These are phyloP conservation scores for Sphecodes monilicornis DNA, from an alignment of 2,888 invertebrate genomes.

Conservation along the genomic window DNA sequence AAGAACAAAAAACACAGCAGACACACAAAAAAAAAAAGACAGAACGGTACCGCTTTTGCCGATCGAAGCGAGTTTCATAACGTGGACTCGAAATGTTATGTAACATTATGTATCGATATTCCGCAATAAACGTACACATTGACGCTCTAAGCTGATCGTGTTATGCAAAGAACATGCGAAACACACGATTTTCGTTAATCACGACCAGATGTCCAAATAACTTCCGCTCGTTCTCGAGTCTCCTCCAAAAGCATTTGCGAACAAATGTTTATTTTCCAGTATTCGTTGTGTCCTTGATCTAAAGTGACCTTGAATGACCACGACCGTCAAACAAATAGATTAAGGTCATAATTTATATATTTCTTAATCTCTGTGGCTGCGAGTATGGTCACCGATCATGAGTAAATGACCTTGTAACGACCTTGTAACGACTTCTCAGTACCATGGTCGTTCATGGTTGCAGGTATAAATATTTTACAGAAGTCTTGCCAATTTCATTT, in stretches of 20 bases:
- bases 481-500: too few species aligned
- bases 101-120: constrained; percentile 54
- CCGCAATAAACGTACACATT: constrained; percentile 64
- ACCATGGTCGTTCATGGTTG: too few species aligned
- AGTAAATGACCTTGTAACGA: too few species aligned
- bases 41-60: neutral
- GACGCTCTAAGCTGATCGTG: constrained; percentile 18
- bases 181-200: neutral
- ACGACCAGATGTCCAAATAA: too few species aligned
- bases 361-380: too few species aligned
- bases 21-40: neutral
- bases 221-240: too few species aligned
- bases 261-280: too few species aligned
- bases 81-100: constrained; percentile 39
- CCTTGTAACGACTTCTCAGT: too few species aligned
- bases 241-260: too few species aligned
- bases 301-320: neutral
- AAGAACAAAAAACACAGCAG: neutral
- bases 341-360: too few species aligned
- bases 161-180: neutral
- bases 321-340: neutral
- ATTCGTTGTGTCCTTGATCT: neutral
- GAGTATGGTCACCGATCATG: too few species aligned
- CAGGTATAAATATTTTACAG: too few species aligned
- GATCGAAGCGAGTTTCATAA: constrained; percentile 21